Percentiles rank a stretch among this genome's conserved stretches.
phyloP scores from a whole-genome alignment of 2,113 vertebrate species.

The Microcebus jonahi region DNA sequence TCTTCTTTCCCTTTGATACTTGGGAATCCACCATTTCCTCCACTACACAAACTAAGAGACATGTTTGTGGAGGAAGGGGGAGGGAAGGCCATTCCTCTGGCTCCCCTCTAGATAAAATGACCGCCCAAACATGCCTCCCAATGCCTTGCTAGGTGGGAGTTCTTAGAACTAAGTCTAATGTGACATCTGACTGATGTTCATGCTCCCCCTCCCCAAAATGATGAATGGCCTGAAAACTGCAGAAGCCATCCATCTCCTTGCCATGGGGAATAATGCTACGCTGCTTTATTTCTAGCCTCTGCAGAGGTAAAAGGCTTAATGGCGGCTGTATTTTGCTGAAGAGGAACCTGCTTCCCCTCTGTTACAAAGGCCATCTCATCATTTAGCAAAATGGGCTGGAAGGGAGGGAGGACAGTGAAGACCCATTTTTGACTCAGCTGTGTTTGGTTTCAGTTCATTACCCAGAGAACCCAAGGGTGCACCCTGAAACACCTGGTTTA shows the following conservation, averaged over 20 bases:
- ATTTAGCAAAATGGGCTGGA: neutral
- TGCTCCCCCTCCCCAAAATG: constrained; percentile 57
- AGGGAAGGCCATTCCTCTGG: constrained; percentile 47
- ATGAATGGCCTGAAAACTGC: constrained; percentile 69
- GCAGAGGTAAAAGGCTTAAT: neutral
- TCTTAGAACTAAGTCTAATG: constrained; percentile 73
- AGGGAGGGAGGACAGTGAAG: neutral
- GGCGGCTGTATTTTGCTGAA: constrained; percentile 33
- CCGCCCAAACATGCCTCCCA: constrained; percentile 54
- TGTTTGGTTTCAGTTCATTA: constrained; percentile 33
- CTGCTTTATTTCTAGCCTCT: constrained; percentile 52
- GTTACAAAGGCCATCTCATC: neutral
- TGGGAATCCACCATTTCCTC: constrained; percentile 60
- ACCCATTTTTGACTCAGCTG: neutral
- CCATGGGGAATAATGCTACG: constrained; percentile 50
- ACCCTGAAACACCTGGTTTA: constrained; percentile 2
- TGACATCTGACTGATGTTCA: constrained; percentile 66
- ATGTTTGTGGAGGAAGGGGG: constrained; percentile 65
- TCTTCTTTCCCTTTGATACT: constrained; percentile 71
- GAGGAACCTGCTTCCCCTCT: neutral
- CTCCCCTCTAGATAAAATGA: constrained; percentile 54
- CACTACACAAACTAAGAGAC: constrained; percentile 58
- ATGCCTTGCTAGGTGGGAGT: constrained; percentile 75
- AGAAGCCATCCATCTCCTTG: constrained; percentile 63
- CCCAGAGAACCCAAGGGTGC: neutral